A percentile compares a stretch with the other conserved stretches of the same genome.
phyloP scores from a whole-genome alignment of 2,797 vertebrate genomes.

The Melanotaenia maccullochi region DNA sequence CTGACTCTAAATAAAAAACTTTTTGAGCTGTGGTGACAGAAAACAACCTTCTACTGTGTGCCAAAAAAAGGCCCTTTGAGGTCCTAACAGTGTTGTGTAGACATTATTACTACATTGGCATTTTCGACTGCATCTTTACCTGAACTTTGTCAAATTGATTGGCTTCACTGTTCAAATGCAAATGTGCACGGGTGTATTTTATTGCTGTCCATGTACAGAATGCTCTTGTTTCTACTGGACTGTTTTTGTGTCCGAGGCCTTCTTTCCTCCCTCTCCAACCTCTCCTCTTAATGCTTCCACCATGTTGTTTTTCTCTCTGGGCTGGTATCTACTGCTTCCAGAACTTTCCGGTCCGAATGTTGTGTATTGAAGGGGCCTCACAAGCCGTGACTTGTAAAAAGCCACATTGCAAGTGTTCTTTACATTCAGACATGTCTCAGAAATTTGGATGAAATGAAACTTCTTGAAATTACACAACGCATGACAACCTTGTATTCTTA shows the following conservation, averaged over 20 bases:
- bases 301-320: slow-evolving; percentile 43
- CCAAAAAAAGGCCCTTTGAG: slow-evolving; percentile 70
- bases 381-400: slow-evolving; percentile 19
- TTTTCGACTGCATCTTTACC: slow-evolving; percentile 91
- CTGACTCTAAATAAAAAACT: slow-evolving; percentile 22
- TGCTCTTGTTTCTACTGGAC: slow-evolving; percentile 60
- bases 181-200: slow-evolving; percentile 54
- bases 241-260: slow-evolving; percentile 48
- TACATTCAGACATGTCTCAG: slow-evolving; percentile 24
- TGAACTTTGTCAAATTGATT: slow-evolving; percentile 90
- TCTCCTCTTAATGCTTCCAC: slow-evolving; percentile 56
- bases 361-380: slow-evolving; percentile 33
- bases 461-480: slow-evolving; percentile 26
- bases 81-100: slow-evolving; percentile 66
- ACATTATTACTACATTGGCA: slow-evolving; percentile 78
- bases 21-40: slow-evolving; percentile 47
- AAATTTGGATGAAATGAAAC: slow-evolving; percentile 17
- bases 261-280: background rate
- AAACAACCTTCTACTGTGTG: slow-evolving; percentile 73
- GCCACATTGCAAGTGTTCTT: slow-evolving; percentile 33
- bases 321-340: slow-evolving; percentile 55
- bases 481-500: slow-evolving; percentile 47
- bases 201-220: slow-evolving; percentile 42
- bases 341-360: slow-evolving; percentile 61
- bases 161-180: slow-evolving; percentile 86